A percentile compares a stretch with the other conserved stretches of the same genome.
Evolutionary conservation across 2,888 invertebrate genomes (phyloP).

Genomic region (Caenorhabditis sp.): DNA sequence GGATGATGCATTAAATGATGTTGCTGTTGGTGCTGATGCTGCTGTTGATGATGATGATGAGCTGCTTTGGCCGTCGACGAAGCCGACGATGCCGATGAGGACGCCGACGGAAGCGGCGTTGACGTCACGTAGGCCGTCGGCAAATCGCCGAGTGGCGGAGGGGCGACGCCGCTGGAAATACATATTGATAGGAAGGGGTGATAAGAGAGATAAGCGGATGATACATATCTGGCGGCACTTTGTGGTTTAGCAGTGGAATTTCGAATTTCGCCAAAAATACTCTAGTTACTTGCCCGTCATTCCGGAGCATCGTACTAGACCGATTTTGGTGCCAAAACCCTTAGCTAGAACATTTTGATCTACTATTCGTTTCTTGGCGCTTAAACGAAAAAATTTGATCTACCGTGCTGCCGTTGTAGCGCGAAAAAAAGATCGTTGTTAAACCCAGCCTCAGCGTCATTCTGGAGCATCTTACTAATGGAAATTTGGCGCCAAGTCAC

Average conservation of each 20-base stretch:
- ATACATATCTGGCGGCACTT: neutral
- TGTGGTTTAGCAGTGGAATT: too few relatives aligned
- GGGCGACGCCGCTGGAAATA: neutral
- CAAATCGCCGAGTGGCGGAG: conserved; percentile 28
- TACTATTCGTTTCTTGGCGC: too few relatives aligned
- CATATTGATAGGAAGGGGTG: neutral
- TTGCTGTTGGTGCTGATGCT: neutral
- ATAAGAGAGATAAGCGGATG: neutral
- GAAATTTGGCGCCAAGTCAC: too few relatives aligned
- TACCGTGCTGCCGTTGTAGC: too few relatives aligned
- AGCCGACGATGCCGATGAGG: too few relatives aligned
- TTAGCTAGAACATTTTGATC: too few relatives aligned
- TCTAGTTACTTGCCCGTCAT: neutral
- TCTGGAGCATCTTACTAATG: neutral
- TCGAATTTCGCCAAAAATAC: too few relatives aligned
- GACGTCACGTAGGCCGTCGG: conserved; percentile 58
- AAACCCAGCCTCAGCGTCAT: too few relatives aligned
- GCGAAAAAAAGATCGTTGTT: too few relatives aligned
- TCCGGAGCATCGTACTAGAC: neutral
- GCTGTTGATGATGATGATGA: conserved; percentile 18
- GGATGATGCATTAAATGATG: conserved; percentile 8
- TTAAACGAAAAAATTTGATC: neutral
- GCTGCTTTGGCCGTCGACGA: conserved; percentile 58
- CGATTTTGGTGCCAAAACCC: too few relatives aligned
- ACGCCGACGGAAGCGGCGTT: conserved; percentile 50